Percentiles rank a stretch among this genome's conserved stretches.
Evolutionary conservation across 2,797 vertebrate species (phyloP).

Genomic region (Dryobates pubescens): DNA sequence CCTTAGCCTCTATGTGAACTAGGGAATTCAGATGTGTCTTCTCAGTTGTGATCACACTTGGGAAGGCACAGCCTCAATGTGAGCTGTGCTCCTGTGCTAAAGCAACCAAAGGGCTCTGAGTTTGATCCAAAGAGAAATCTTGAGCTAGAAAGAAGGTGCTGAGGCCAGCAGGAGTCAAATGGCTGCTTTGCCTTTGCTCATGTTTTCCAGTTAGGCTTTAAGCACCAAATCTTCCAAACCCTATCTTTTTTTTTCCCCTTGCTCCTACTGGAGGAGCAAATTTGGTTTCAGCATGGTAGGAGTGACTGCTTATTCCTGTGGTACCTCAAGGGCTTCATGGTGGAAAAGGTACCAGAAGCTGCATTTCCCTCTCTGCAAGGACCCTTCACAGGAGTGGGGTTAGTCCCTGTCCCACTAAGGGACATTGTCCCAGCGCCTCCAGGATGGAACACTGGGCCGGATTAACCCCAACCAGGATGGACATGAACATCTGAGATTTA

Average conservation of each 20-base stretch:
- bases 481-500: background rate
- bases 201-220: background rate
- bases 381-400: background rate
- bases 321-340: background rate
- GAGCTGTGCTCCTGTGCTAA: background rate
- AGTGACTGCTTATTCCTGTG: background rate
- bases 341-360: background rate
- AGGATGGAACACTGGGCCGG: background rate
- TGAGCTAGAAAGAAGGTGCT: background rate
- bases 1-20: slow-evolving; percentile 19
- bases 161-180: background rate
- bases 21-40: background rate
- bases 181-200: background rate
- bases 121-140: background rate
- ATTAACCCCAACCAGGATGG: background rate
- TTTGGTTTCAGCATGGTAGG: background rate
- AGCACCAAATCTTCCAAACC: background rate
- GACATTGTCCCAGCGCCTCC: background rate
- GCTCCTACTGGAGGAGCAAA: background rate
- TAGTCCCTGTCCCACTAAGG: background rate
- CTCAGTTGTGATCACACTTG: background rate
- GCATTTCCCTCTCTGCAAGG: background rate
- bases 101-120: background rate
- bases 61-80: background rate
- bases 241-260: background rate